phyloP scores from a whole-genome alignment of 2,113 vertebrate species.

The Phocoena phocoena region DNA sequence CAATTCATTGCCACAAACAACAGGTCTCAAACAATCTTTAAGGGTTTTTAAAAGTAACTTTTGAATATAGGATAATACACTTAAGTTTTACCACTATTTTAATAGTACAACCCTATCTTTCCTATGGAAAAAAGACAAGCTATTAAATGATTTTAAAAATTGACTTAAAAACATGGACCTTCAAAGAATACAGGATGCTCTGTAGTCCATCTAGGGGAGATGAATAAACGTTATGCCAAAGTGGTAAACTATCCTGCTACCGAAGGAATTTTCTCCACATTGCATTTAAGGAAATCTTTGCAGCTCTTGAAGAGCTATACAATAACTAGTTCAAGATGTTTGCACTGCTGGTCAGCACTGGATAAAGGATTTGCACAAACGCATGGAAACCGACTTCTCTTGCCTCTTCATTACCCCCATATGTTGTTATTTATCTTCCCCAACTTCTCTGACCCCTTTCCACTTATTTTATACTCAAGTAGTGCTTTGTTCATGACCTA shows the following conservation, averaged over 20 bases:
- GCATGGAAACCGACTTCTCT: background rate
- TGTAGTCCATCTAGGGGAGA: background rate
- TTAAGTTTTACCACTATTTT: background rate
- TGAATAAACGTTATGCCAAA: background rate
- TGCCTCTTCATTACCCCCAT: conserved; percentile 25
- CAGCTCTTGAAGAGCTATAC: conserved; percentile 11
- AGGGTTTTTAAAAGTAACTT: background rate
- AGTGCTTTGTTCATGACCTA: conserved; percentile 19
- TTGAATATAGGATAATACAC: background rate
- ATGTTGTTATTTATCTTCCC: conserved; percentile 42
- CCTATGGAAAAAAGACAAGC: background rate
- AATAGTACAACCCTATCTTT: background rate
- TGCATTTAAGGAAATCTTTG: conserved; percentile 12
- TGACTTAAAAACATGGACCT: background rate
- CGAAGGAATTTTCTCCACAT: conserved; percentile 17
- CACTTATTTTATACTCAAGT: conserved; percentile 37
- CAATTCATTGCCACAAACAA: background rate
- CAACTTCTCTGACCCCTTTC: conserved; percentile 46
- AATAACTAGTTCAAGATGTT: conserved; percentile 66
- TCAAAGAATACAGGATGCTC: background rate
- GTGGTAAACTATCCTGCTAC: background rate
- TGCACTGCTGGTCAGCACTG: background rate
- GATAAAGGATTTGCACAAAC: conserved; percentile 40
- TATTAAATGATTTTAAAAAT: conserved; percentile 20
- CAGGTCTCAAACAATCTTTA: background rate